Evolutionary conservation across 2,113 vertebrate genomes (phyloP), one percentile per base, ranked within the genome.

Genomic region (Leucopsar rothschildi): DNA sequence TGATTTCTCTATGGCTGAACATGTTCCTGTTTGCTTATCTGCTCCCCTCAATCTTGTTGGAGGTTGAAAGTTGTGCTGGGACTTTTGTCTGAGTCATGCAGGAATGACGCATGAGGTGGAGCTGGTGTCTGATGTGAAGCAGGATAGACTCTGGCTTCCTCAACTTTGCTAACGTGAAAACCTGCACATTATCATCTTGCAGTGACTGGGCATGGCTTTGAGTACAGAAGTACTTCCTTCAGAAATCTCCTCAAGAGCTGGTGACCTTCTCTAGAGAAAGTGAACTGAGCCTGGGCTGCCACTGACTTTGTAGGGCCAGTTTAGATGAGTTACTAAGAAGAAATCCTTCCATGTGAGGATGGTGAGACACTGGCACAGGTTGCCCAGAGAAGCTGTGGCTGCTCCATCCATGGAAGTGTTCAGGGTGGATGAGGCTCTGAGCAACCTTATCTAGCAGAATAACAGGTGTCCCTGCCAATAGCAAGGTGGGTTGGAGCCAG

Each of bases 41-140:
- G 73, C 78, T 76, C 53, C 66, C 37, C 42, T 92, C 15, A 1
- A 4, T 89, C 93, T 87, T 35, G 4, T 37, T 53, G 23, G 50
- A 57, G 35, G 23, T 39, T 91, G 81, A 73, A 91, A 89, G 65
- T 61, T 93, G 65, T 47, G 28, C 77, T 80, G 92, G 88, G 76
- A 55, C 71, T 83, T 88, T 69, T 61, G 28, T 50, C 72, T 95
- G 92, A 94, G 83, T 96, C 88, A 91, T 11, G 44, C 65, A 73
- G 78, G 66, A 82, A 40, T 80, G 82, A 94, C 23, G 50, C 31
- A 31, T 14, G 59, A 94, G 78, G 85, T 85, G 66, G 84, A 86
- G 73, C 60, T 55, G 69, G 69, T 71, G 87, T 42, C 65, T 89
- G 87, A 64, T 70, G 88, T 44, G 94, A 68, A 77, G 76, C 60